phyloP scores from a whole-genome alignment of 2,888 invertebrate species.

The Ichneumon xanthorius region DNA sequence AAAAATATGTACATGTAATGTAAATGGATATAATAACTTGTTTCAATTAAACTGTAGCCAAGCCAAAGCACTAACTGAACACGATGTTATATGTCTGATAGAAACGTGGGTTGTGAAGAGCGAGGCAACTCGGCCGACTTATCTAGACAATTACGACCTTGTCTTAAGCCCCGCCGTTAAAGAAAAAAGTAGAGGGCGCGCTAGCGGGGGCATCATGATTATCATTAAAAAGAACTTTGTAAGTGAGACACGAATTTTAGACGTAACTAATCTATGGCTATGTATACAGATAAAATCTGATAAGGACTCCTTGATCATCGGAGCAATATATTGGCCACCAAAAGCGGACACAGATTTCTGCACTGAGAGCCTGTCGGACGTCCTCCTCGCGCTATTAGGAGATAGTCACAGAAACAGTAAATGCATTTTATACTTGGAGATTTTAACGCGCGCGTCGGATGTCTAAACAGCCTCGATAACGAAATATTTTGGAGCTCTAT shows the following conservation, averaged over 20 bases:
- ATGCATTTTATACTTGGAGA: not conserved
- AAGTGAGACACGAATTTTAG: not conserved
- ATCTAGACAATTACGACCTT: not conserved
- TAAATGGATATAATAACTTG: not conserved
- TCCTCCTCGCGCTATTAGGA: not conserved
- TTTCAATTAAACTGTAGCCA: not conserved
- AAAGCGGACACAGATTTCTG: not conserved
- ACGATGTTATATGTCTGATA: not conserved
- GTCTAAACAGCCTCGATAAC: not conserved
- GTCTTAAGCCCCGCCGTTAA: not conserved
- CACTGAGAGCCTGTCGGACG: not conserved
- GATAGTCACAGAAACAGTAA: not conserved
- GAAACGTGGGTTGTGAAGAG: not conserved
- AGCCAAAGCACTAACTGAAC: not conserved
- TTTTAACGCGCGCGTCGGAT: not conserved
- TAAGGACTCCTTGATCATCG: not conserved
- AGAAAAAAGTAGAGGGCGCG: not conserved
- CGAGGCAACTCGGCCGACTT: not conserved
- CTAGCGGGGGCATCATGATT: not conserved
- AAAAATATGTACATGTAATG: slow-evolving; percentile 25
- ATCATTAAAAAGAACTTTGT: not conserved
- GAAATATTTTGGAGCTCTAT: not conserved
- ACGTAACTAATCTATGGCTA: slow-evolving; percentile 12
- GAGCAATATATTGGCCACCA: not conserved
- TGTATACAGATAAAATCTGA: slow-evolving; percentile 6